Evolutionary conservation across 2,888 invertebrate species (phyloP).

Genomic region (Tinea semifulvella): DNA sequence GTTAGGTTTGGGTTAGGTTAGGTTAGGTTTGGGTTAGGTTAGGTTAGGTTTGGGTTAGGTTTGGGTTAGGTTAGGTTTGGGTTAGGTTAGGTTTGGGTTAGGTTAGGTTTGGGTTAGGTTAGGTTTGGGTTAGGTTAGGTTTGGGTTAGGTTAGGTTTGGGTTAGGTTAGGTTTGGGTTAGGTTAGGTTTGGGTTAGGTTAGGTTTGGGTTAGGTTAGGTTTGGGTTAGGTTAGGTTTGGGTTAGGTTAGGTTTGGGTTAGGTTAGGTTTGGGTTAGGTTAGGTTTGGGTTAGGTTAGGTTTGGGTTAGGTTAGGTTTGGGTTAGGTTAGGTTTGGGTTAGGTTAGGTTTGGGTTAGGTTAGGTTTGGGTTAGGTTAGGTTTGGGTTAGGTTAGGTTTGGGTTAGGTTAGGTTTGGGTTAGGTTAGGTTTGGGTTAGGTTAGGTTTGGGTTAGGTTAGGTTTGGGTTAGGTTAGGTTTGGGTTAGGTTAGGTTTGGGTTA

Average conservation of each 20-base stretch:
- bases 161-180: constrained; percentile 18
- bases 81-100: constrained; percentile 5
- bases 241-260: constrained; percentile 24
- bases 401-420: constrained; percentile 6
- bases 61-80: constrained; percentile 14
- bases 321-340: constrained; percentile 8
- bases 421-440: constrained; percentile 4
- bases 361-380: constrained; percentile 17
- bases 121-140: constrained; percentile 16
- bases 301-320: constrained; percentile 8
- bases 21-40: constrained; percentile 6
- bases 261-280: constrained; percentile 25
- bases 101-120: constrained; percentile 8
- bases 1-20: constrained; percentile 11
- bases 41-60: constrained; percentile 10
- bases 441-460: constrained; percentile 15
- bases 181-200: constrained; percentile 22
- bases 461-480: constrained; percentile 5
- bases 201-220: constrained; percentile 22
- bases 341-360: constrained; percentile 14
- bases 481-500: constrained; percentile 6
- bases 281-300: constrained; percentile 18
- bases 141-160: background rate
- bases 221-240: constrained; percentile 23
- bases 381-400: constrained; percentile 12